Conservation (phyloP, 2,797 vertebrate genomes). For the Oreochromis grahami region DNA sequence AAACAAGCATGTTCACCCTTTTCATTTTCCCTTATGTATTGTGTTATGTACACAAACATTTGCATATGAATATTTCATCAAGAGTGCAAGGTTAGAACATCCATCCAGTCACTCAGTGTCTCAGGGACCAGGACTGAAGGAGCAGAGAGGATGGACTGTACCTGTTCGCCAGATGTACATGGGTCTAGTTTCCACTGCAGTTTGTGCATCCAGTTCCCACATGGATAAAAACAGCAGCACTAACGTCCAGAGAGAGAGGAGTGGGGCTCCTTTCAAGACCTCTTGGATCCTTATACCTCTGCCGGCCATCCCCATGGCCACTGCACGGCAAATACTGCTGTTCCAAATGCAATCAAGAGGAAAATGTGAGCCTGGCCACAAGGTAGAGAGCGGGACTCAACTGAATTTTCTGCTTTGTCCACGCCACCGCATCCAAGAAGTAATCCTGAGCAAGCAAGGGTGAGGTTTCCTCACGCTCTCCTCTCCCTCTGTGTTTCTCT, state of each 20-base stretch:
- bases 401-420: slow-evolving; percentile 41
- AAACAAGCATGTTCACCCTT: not conserved
- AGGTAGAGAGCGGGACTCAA: slow-evolving; percentile 9
- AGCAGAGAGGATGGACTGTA: slow-evolving; percentile 57
- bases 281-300: slow-evolving; percentile 42
- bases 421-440: slow-evolving; percentile 30
- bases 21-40: not conserved
- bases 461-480: not conserved
- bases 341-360: slow-evolving; percentile 43
- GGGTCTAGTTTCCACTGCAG: slow-evolving; percentile 79
- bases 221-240: slow-evolving; percentile 69
- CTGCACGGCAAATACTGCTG: slow-evolving; percentile 51
- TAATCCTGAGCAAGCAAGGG: slow-evolving; percentile 39
- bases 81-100: not conserved
- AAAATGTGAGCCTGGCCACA: slow-evolving; percentile 29
- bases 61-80: slow-evolving; percentile 23
- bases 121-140: not conserved
- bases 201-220: slow-evolving; percentile 70
- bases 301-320: slow-evolving; percentile 77
- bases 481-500: not conserved
- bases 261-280: slow-evolving; percentile 33
- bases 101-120: not conserved
- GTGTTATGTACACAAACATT: slow-evolving; percentile 4
- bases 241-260: slow-evolving; percentile 63
- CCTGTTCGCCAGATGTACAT: slow-evolving; percentile 93